Percentiles rank a stretch among this genome's conserved stretches.
Evolutionary conservation across 2,113 vertebrate species (phyloP).

Genomic region (Indicator maculatus): DNA sequence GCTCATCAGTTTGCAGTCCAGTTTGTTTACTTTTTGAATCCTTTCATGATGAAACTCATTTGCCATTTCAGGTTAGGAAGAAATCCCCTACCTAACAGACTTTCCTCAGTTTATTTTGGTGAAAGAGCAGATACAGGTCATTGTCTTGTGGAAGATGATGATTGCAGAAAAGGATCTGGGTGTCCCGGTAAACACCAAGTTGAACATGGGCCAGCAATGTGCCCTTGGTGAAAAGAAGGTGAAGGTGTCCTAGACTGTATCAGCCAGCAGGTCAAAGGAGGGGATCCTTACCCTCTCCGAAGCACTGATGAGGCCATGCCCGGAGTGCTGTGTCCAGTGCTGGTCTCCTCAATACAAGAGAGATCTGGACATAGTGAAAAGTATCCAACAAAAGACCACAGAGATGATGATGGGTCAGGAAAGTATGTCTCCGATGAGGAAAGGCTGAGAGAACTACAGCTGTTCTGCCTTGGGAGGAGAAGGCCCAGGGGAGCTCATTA

Average conservation of each 20-base stretch:
- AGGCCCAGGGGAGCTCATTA: background rate
- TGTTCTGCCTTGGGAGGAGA: too few species aligned
- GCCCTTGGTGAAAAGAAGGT: background rate
- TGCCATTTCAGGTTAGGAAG: background rate
- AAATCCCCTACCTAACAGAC: background rate
- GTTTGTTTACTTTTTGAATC: background rate
- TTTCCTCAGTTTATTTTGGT: background rate
- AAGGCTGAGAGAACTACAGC: background rate
- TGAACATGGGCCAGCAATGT: accelerated
- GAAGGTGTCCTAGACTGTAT: background rate
- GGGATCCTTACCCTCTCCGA: background rate
- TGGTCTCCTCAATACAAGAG: background rate
- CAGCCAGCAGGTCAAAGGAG: background rate
- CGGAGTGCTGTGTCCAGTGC: background rate
- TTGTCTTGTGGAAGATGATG: background rate
- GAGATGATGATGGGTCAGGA: background rate
- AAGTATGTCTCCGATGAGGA: background rate
- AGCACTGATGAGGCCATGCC: background rate
- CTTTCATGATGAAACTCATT: background rate
- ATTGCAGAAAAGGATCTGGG: background rate
- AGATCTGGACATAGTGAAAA: background rate
- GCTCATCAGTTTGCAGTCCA: background rate
- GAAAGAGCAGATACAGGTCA: background rate
- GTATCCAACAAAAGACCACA: background rate
- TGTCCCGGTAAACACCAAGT: accelerated